Conservation (phyloP, 2,888 invertebrate species). For the Drosophila gaucha region DNA sequence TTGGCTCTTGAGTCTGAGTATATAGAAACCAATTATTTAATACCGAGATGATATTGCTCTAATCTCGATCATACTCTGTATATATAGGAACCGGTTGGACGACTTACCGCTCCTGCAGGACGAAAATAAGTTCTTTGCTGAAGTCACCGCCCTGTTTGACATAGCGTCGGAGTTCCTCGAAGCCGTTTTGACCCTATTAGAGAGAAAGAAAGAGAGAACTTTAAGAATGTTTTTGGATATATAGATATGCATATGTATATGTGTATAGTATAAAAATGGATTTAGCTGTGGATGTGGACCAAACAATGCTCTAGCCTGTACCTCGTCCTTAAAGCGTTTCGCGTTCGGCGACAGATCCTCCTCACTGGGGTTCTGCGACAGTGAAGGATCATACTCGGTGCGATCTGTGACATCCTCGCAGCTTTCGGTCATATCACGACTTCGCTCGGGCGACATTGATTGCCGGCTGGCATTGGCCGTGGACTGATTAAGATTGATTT, state of each 20-base stretch:
- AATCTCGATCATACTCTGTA: too few relatives aligned
- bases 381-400: conserved; percentile 66
- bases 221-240: not conserved
- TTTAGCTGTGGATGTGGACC: conserved; percentile 11
- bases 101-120: conserved; percentile 95
- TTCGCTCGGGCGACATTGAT: conserved; percentile 62
- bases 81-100: too few relatives aligned
- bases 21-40: too few relatives aligned
- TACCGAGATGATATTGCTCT: too few relatives aligned
- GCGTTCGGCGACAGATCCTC: conserved; percentile 78
- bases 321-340: conserved; percentile 80
- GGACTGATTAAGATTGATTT: conserved; percentile 70
- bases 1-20: not conserved
- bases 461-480: conserved; percentile 28
- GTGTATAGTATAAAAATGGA: not conserved
- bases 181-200: conserved; percentile 95
- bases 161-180: conserved; percentile 95
- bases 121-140: conserved; percentile 94
- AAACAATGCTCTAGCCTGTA: conserved; percentile 56
- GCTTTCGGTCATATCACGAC: conserved; percentile 51
- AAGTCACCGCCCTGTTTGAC: conserved; percentile 98
- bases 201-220: not conserved
- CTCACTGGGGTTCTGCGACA: conserved; percentile 67
- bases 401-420: conserved; percentile 72
- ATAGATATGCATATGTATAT: not conserved